Conservation (phyloP, 1,140 invertebrate genomes). For the Leptopilina boulardi region DNA sequence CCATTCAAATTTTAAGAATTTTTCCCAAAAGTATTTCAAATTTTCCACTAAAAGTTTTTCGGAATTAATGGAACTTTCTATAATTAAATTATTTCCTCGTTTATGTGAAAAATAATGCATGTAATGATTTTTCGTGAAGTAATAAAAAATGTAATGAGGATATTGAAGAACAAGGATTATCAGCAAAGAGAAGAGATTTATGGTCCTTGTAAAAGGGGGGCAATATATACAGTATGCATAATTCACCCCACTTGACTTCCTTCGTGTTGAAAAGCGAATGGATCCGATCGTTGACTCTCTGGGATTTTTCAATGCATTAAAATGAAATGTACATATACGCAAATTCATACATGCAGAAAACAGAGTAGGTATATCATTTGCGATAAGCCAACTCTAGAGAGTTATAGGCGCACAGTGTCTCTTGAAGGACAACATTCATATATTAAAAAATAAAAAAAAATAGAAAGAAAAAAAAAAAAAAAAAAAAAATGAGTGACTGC, state of each 20-base stretch:
- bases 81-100: too few relatives aligned
- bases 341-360: slow-evolving; percentile 14
- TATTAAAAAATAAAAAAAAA: too few relatives aligned
- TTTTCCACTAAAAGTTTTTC: too few relatives aligned
- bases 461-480: background rate
- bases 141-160: background rate
- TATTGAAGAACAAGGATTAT: background rate
- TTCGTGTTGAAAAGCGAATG: slow-evolving; percentile 1
- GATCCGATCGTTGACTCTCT: background rate
- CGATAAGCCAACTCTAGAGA: slow-evolving; percentile 13
- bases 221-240: background rate
- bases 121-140: too few relatives aligned
- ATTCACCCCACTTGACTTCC: background rate
- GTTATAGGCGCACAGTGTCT: background rate
- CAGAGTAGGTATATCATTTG: slow-evolving; percentile 29
- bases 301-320: slow-evolving; percentile 14
- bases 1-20: too few relatives aligned
- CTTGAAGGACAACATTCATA: slow-evolving; percentile 17
- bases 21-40: too few relatives aligned
- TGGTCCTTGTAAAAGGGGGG: slow-evolving; percentile 1
- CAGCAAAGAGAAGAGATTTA: background rate
- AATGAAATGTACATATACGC: slow-evolving; percentile 24
- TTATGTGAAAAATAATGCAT: too few relatives aligned
- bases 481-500: background rate
- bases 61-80: too few relatives aligned